Conservation (phyloP, 2,888 invertebrate genomes). For the Scaptomyza parva region DNA sequence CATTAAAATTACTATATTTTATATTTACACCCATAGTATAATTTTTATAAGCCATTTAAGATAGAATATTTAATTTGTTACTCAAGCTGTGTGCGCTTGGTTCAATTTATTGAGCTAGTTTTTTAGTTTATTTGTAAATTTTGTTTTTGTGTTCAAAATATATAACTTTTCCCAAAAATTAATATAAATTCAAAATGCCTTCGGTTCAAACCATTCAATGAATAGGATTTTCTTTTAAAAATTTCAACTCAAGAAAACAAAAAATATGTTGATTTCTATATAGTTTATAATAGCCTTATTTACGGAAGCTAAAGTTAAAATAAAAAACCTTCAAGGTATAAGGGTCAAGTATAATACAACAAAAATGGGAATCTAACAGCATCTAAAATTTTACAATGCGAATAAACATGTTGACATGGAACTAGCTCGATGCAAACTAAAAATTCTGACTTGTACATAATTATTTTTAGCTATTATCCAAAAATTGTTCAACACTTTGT, state of each 20-base stretch:
- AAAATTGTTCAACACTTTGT: conserved; percentile 29
- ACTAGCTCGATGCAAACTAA: conserved; percentile 19
- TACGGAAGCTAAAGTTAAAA: not conserved
- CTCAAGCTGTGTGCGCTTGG: conserved; percentile 29
- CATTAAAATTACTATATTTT: conserved; percentile 1
- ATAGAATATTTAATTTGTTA: conserved; percentile 7
- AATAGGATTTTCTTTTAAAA: not conserved
- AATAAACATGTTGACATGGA: not conserved
- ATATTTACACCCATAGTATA: conserved; percentile 4
- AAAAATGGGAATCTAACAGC: not conserved
- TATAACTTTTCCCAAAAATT: not conserved
- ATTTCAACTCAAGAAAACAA: not conserved
- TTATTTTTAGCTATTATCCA: conserved; percentile 13
- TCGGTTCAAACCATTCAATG: not conserved
- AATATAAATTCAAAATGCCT: not conserved
- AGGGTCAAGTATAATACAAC: not conserved
- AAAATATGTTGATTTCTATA: too few relatives aligned
- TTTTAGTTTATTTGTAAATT: conserved; percentile 11
- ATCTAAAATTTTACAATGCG: conserved; percentile 7
- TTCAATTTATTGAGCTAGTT: conserved; percentile 38
- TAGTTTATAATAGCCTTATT: too few relatives aligned
- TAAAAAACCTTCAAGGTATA: too few relatives aligned
- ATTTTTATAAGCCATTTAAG: conserved; percentile 18
- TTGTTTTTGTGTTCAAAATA: conserved; percentile 32
- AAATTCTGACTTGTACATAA: conserved; percentile 6